Base-by-base conservation (phyloP, 2,113 vertebrate genomes). In the Gopherus evgoodei region DNA sequence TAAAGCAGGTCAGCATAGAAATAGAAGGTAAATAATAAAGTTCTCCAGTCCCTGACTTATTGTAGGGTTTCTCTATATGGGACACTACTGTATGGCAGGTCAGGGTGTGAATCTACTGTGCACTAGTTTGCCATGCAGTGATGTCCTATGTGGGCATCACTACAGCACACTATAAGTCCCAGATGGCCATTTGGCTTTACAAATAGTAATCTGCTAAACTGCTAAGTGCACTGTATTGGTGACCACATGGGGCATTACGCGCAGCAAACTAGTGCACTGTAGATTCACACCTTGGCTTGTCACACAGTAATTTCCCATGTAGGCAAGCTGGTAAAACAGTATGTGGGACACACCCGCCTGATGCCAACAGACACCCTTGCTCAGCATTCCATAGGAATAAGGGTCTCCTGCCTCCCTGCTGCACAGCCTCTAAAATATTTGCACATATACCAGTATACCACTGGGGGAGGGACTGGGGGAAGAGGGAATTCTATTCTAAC, bases 361-460 rank as follows among this genome's bases (percentile, higher is more conserved):
- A 21, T 42, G 38, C 69, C 38, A 42, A 75, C 5, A 42, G n/a
- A 42, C 38, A 75, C 11, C 38, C 13, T 38, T 75, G 35, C 6
- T 16, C 4, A 81, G 0, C 16, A 6, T 88, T 87, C 83, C 22
- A 56, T 42, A 91, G 6, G 5, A 14, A 2, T 47, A 29, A 83
- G 50, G 69, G 17, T 44, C 0, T 0, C 49, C 44, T 29, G 42
- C 2, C 7, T 21, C 38, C 21, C 38, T 42, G n/a, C 22, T 75
- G 38, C 38, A 42, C 69, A 42, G 38, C n/a, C 69, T 42, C 69
- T 11, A 75, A 22, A 38, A 38, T 75, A 24, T 38, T 11, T 75
- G 5, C n/a, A 38, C n/a, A n/a, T n/a, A 65, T 65, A 35, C 31
- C 31, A 19, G 62, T 14, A 65, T 31, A 6, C 14, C 31, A 8